Base-by-base conservation (phyloP, 1,140 invertebrate species). In the Chymomyza costata region DNA sequence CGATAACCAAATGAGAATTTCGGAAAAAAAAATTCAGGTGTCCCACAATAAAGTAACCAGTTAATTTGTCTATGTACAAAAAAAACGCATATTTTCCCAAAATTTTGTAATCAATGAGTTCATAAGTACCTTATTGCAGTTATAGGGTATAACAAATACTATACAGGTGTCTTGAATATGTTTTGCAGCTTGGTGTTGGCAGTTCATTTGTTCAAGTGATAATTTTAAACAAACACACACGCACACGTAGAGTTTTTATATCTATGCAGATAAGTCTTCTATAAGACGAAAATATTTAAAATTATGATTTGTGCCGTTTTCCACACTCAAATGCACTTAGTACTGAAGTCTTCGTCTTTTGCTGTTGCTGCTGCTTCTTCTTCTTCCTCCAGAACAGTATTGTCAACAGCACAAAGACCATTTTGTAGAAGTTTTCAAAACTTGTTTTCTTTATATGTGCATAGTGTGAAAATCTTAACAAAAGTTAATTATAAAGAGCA, bases 291-390 rank as follows among this genome's bases (percentile, higher is more conserved):
- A 65, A 80, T 71, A 78, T 71, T 68, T 78, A 43, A 80, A 80
- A 78, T 68, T 78, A 78, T 80, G 73, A 78, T 78, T 73, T 67
- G 49, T 78, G 73, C 49, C 73, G 32, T 78, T 78, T 62, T 58
- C 55, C 63, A 55, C 54, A 78, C 28, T 47, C 59, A 40, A 47
- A 11, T 52, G 53, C 69, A 56, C 48, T n/a, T n/a, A n/a, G 21
- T 8, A 25, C 56, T 31, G 58, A 41, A 35, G 17, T 25, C 28
- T 21, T 34, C 43, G 30, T 47, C 54, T 18, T 39, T 11, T 6
- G 25, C 25, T 37, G 37, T 11, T n/a, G n/a, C 14, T 6, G 25
- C 25, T 37, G 37, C 14, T n/a, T 10, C 18, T 5, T 5, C 38
- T 7, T 19, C 11, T 31, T 31, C 35, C 11, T 10, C 38, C n/a